Evolutionary conservation across 2,113 vertebrate species (phyloP).

Genomic region (Synodontis membranacea): DNA sequence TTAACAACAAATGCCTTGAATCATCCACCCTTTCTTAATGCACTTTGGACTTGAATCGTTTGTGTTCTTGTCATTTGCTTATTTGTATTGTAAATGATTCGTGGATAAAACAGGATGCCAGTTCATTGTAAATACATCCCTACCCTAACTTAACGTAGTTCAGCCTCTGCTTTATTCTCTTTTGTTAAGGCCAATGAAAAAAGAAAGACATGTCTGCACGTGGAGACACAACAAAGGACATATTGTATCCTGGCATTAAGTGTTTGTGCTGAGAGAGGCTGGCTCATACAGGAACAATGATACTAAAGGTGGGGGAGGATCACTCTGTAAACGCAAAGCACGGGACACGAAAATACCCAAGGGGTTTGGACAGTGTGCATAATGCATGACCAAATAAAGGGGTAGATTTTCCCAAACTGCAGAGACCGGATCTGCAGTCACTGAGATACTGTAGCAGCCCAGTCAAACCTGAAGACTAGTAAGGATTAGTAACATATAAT

Average conservation of each 20-base stretch:
- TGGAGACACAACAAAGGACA: slow-evolving; percentile 2
- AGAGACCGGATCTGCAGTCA: not conserved
- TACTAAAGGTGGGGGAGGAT: slow-evolving; percentile 11
- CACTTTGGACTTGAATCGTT: not conserved
- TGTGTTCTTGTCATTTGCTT: not conserved
- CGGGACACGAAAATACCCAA: slow-evolving; percentile 5
- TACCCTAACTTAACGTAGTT: not conserved
- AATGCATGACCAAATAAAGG: slow-evolving; percentile 1
- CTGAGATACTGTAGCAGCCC: not conserved
- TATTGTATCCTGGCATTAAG: slow-evolving; percentile 17
- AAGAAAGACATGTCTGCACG: not conserved
- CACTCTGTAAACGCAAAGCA: not conserved
- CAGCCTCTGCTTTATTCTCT: too few relatives aligned
- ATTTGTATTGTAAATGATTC: not conserved
- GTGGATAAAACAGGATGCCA: not conserved
- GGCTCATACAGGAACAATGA: slow-evolving; percentile 2
- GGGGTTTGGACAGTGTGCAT: slow-evolving; percentile 1
- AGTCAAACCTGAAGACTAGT: not conserved
- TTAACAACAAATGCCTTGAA: not conserved
- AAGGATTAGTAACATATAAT: not conserved
- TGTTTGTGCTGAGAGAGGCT: not conserved
- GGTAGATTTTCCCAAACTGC: not conserved
- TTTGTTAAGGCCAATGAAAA: too few relatives aligned
- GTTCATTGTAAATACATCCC: not conserved
- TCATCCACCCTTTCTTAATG: not conserved